phyloP scores from a whole-genome alignment of 2,113 vertebrate genomes.

The Manacus vitellinus region DNA sequence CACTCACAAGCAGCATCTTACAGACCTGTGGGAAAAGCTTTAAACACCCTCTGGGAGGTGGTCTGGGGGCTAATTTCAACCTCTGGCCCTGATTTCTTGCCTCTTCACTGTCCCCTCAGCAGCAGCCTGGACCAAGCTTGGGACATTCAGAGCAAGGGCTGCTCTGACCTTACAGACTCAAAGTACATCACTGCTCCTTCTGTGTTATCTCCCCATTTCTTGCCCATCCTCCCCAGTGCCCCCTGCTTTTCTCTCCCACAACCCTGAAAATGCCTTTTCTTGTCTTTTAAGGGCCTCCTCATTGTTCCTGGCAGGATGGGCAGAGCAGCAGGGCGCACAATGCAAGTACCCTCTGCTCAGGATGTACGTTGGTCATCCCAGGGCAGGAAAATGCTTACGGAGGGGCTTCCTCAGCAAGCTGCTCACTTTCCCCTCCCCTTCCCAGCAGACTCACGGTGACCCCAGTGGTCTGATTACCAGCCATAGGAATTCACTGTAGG shows the following conservation, averaged over 20 bases:
- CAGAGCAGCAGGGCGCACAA: slow-evolving; percentile 35
- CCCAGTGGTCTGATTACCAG: neutral
- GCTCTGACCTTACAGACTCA: neutral
- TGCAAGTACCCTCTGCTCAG: slow-evolving; percentile 53
- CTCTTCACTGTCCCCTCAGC: neutral
- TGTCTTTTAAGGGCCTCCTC: neutral
- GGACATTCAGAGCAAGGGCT: neutral
- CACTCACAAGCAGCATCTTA: neutral
- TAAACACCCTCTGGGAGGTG: neutral
- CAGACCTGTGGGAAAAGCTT: neutral
- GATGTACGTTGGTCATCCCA: slow-evolving; percentile 63
- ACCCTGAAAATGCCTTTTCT: neutral
- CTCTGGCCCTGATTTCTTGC: neutral
- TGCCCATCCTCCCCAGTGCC: neutral
- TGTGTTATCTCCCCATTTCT: neutral
- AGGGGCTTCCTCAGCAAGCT: slow-evolving; percentile 45
- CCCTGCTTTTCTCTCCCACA: slow-evolving; percentile 20
- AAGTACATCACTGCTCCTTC: neutral
- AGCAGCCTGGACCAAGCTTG: neutral
- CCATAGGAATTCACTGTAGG: neutral
- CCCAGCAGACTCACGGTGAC: neutral
- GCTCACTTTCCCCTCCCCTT: neutral
- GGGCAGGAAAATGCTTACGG: slow-evolving; percentile 59
- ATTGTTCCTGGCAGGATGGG: slow-evolving; percentile 72
- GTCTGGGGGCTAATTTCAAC: neutral